Base-by-base conservation (phyloP, 2,797 vertebrate species). In the Takifugu ocellatus region DNA sequence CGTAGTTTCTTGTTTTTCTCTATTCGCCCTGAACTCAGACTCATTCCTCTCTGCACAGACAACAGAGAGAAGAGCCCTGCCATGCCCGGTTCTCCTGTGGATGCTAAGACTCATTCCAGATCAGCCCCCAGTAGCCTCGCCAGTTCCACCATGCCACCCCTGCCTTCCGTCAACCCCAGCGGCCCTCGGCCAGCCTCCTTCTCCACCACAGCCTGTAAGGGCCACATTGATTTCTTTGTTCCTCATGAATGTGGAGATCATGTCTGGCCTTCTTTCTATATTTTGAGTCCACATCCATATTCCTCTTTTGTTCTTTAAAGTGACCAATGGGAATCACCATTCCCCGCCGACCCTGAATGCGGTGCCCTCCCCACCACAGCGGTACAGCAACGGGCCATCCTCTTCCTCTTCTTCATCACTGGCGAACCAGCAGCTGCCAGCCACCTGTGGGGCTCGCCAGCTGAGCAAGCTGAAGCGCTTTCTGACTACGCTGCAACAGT, bases 391-490 rank as follows among this genome's bases (percentile, higher is more conserved):
- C 0, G 97, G 96, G 10, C 97, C 97, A 4, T 95, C 96, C 12
- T 97, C 97, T 2, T 98, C 96, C 17, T 97, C 96, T 3, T 99
- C 97, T 16, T 99, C 96, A 2, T 96, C 96, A 0, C 88, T 99
- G 83, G 95, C 96, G 11, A 98, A 98, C 89, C 97, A 99, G 80
- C 97, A 98, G 84, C 93, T 99, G 69, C 97, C 97, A 0, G 96
- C 96, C 72, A 98, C 97, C 3, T 99, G 97, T 12, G 97, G 97
- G 1, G 97, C 96, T 31, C 92, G 97, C 63, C 97, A 99, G 84
- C 95, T 99, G 72, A 99, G 97, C 92, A 99, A 99, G 84, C 90
- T 99, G 72, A 99, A 99, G 64, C 95, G 97, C 5, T 99, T 99
- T 87, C 94, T 99, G 69, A 99, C 97, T 26, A 99, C 97, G 36